Percentiles rank a stretch among this genome's conserved stretches.
Conservation (phyloP, 2,888 invertebrate genomes). For the Masnerella sp. region DNA sequence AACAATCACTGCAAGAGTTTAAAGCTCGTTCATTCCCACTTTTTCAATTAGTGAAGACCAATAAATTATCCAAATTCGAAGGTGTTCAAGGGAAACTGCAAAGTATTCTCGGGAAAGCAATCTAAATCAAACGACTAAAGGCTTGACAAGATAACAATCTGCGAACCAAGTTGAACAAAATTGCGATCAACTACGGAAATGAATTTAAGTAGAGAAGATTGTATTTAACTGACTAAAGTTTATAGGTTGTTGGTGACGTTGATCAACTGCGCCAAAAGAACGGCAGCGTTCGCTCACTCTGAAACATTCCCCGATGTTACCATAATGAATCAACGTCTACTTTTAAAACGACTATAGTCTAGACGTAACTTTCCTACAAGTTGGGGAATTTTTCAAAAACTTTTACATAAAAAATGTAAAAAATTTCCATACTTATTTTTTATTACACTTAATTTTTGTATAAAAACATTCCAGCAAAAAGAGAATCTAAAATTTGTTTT, state of each 20-base stretch:
- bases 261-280: constrained; percentile 46
- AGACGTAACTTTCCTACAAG: too few relatives aligned
- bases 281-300: constrained; percentile 37
- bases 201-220: constrained; percentile 50
- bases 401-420: too few relatives aligned
- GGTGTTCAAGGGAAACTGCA: constrained; percentile 40
- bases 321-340: constrained; percentile 46
- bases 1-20: too few relatives aligned
- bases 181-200: constrained; percentile 50
- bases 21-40: too few relatives aligned
- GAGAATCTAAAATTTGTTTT: too few relatives aligned
- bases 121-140: constrained; percentile 63
- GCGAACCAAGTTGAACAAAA: constrained; percentile 53
- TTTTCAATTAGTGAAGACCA: too few relatives aligned
- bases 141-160: constrained; percentile 52
- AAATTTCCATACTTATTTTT: too few relatives aligned
- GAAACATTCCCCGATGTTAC: constrained; percentile 40
- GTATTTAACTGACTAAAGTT: constrained; percentile 65
- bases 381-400: too few relatives aligned
- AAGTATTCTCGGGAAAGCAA: constrained; percentile 67
- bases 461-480: too few relatives aligned
- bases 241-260: constrained; percentile 56
- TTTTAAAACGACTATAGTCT: constrained; percentile 46
- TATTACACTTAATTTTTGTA: too few relatives aligned
- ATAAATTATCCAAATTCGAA: constrained; percentile 48